A percentile compares a stretch with the other conserved stretches of the same genome.
Evolutionary conservation across 2,888 invertebrate species (phyloP).

Genomic region (Amphipoea lucens): DNA sequence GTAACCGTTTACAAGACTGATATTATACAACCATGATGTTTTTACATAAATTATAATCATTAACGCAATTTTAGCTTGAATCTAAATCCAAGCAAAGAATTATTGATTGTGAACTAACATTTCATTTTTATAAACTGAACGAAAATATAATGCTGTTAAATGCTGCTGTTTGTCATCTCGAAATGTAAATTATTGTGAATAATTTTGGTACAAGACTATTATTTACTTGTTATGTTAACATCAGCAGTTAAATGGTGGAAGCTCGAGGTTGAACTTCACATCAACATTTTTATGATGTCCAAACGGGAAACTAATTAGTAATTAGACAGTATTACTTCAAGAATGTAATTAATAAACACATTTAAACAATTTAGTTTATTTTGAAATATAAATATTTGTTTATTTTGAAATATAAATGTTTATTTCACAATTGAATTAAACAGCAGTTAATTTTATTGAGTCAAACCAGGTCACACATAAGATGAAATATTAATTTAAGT

Average conservation of each 20-base stretch:
- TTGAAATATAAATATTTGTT: background rate
- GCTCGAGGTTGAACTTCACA: slow-evolving; percentile 5
- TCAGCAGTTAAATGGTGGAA: slow-evolving; percentile 2
- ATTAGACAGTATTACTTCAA: slow-evolving; percentile 36
- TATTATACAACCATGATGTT: background rate
- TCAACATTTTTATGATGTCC: background rate
- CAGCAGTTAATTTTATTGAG: slow-evolving; percentile 16
- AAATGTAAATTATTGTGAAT: slow-evolving; percentile 41
- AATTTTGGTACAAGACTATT: slow-evolving; percentile 8
- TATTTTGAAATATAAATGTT: background rate
- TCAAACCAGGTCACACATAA: background rate
- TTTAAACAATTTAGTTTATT: background rate
- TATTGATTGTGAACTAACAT: slow-evolving; percentile 1
- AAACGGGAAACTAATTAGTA: background rate
- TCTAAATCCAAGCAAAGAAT: slow-evolving; percentile 7
- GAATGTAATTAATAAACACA: background rate
- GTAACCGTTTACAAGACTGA: background rate
- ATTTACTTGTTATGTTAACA: background rate
- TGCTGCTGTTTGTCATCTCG: background rate
- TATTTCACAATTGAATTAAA: background rate
- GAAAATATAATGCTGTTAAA: slow-evolving; percentile 5
- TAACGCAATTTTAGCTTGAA: slow-evolving; percentile 25
- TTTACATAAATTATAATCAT: slow-evolving; percentile 6
- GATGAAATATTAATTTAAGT: slow-evolving; percentile 16
- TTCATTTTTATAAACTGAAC: slow-evolving; percentile 5